Percentiles rank a stretch among this genome's conserved stretches.
Evolutionary conservation across 1,140 invertebrate genomes (phyloP).

Genomic region (Maniola jurtina): DNA sequence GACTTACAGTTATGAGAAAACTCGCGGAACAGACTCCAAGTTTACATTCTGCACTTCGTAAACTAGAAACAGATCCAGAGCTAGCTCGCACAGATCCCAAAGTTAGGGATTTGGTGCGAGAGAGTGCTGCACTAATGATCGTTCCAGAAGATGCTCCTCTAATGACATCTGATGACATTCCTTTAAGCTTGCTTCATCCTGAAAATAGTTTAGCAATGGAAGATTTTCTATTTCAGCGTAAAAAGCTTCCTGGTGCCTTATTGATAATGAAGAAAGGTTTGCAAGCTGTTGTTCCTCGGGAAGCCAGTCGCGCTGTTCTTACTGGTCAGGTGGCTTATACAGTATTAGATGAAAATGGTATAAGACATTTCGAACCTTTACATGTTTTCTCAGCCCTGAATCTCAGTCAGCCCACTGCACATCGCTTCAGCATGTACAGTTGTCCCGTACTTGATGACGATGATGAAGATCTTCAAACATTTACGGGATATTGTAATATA

Average conservation of each 20-base stretch:
- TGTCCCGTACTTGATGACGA: conserved; percentile 80
- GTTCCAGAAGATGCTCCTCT: conserved; percentile 81
- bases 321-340: conserved; percentile 88
- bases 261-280: conserved; percentile 87
- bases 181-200: conserved; percentile 81
- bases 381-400: conserved; percentile 86
- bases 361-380: conserved; percentile 87
- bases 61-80: conserved; percentile 83
- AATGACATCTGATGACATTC: conserved; percentile 84
- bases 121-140: conserved; percentile 85
- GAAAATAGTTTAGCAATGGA: conserved; percentile 87
- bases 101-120: conserved; percentile 83
- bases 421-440: conserved; percentile 83
- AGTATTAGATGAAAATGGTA: conserved; percentile 87
- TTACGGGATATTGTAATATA: conserved; percentile 71
- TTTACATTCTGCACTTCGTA: conserved; percentile 80
- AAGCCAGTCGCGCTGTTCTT: conserved; percentile 85
- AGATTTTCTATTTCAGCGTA: conserved; percentile 84
- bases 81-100: conserved; percentile 83
- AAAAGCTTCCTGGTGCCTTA: conserved; percentile 80
- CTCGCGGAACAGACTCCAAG: conserved; percentile 83
- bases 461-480: conserved; percentile 71
- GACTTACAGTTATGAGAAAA: conserved; percentile 85
- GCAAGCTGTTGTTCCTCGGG: conserved; percentile 88
- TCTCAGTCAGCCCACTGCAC: conserved; percentile 81